Conservation (phyloP, 2,797 vertebrate genomes). For the Centropyge bicolor region DNA sequence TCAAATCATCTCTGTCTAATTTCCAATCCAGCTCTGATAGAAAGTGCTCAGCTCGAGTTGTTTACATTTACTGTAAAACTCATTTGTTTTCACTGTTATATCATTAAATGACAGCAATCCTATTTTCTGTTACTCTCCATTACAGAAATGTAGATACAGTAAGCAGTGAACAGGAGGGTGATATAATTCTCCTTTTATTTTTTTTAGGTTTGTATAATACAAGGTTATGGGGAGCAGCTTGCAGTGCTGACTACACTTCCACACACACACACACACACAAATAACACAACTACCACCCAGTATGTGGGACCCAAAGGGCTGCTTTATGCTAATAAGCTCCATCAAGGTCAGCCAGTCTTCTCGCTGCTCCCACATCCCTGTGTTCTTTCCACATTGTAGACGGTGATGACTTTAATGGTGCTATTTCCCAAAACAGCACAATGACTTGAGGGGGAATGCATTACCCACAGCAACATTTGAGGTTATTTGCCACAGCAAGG, state of each 20-base stretch:
- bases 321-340: constrained; percentile 79
- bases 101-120: not conserved
- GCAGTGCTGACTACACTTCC: constrained; percentile 36
- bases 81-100: not conserved
- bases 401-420: constrained; percentile 76
- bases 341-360: constrained; percentile 80
- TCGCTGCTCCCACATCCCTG: constrained; percentile 42
- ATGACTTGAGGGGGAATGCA: constrained; percentile 65
- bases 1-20: not conserved
- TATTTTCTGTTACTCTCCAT: not conserved
- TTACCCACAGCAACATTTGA: constrained; percentile 57
- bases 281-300: constrained; percentile 36
- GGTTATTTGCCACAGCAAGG: constrained; percentile 55
- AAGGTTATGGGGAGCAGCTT: constrained; percentile 50
- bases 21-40: not conserved
- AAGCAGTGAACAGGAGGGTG: constrained; percentile 10
- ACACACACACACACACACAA: constrained; percentile 26
- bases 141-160: constrained; percentile 4
- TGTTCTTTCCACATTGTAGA: constrained; percentile 67
- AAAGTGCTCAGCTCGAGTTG: not conserved
- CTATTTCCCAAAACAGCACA: constrained; percentile 67
- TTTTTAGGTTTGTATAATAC: constrained; percentile 24
- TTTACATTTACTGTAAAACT: not conserved
- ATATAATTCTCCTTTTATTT: constrained; percentile 34
- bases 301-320: constrained; percentile 60